These are phyloP conservation scores for Ellobium chinense DNA, from an alignment of 2,888 invertebrate genomes.

Conservation along the genomic window DNA sequence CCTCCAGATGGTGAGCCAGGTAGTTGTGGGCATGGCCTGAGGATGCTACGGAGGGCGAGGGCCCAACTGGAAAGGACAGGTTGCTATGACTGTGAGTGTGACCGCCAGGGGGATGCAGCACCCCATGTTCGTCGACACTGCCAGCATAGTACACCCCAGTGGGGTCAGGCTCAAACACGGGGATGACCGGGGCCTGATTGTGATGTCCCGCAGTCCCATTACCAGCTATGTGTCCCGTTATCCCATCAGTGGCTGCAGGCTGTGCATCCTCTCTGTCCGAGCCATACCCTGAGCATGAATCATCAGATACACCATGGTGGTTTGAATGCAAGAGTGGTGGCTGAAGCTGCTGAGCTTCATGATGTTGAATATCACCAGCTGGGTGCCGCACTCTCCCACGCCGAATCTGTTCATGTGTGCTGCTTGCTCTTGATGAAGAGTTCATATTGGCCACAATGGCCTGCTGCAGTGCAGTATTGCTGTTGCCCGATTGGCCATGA, in stretches of 20 bases:
- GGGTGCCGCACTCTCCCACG: conserved; percentile 23
- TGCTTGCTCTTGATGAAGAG: neutral
- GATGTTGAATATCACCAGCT: conserved; percentile 12
- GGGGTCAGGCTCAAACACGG: neutral
- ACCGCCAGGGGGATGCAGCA: conserved; percentile 24
- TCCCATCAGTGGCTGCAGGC: neutral
- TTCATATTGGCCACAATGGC: neutral
- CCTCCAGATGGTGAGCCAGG: neutral
- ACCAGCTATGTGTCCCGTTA: neutral
- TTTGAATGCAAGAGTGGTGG: neutral
- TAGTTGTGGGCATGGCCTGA: neutral
- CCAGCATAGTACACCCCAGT: conserved; percentile 33
- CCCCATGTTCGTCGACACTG: conserved; percentile 29
- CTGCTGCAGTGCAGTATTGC: neutral
- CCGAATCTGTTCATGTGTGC: neutral
- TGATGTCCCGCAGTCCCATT: neutral
- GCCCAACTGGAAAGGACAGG: neutral
- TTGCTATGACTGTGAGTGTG: neutral
- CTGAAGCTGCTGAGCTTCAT: neutral
- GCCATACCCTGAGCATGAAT: conserved; percentile 18
- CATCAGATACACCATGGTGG: neutral
- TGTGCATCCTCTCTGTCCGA: conserved; percentile 12
- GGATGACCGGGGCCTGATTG: neutral
- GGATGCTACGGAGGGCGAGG: conserved; percentile 1
- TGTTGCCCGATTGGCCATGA: neutral